Percentiles rank a stretch among this genome's conserved stretches.
phyloP scores from a whole-genome alignment of 92 coral and sea anemone species.

The Epizoanthus illoricatus region DNA sequence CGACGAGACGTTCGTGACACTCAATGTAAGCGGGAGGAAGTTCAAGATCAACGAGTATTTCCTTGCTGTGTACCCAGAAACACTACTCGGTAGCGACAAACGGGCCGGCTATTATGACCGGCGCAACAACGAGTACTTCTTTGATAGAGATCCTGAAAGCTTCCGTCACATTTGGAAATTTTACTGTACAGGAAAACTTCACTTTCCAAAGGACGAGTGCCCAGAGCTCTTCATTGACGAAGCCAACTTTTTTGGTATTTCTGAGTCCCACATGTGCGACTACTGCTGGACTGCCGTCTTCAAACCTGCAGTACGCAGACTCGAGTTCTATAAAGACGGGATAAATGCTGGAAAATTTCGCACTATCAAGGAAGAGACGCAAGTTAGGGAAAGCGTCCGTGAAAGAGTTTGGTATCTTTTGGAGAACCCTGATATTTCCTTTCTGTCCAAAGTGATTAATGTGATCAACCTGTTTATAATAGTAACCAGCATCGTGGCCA shows the following conservation, averaged over 20 bases:
- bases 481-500: slow-evolving; percentile 62
- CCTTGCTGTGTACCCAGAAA: slow-evolving; percentile 70
- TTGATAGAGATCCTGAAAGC: slow-evolving; percentile 83
- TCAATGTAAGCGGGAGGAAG: slow-evolving; percentile 73
- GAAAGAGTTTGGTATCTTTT: slow-evolving; percentile 64
- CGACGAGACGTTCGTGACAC: slow-evolving; percentile 49
- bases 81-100: slow-evolving; percentile 65
- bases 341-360: slow-evolving; percentile 36
- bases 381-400: slow-evolving; percentile 27
- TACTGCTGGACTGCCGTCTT: slow-evolving; percentile 76
- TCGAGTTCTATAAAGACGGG: slow-evolving; percentile 43
- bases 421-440: slow-evolving; percentile 60
- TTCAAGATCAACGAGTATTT: slow-evolving; percentile 73
- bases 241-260: slow-evolving; percentile 65
- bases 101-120: slow-evolving; percentile 56
- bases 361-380: slow-evolving; percentile 41
- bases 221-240: slow-evolving; percentile 72
- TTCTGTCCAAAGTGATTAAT: slow-evolving; percentile 57
- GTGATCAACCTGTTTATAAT: slow-evolving; percentile 63
- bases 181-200: slow-evolving; percentile 75
- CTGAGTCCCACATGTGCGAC: slow-evolving; percentile 58
- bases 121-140: slow-evolving; percentile 61
- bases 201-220: slow-evolving; percentile 81
- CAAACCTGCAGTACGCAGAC: slow-evolving; percentile 52
- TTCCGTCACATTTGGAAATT: slow-evolving; percentile 85